phyloP scores from a whole-genome alignment of 1,140 invertebrate genomes.

The Rhyacophila brunnea region DNA sequence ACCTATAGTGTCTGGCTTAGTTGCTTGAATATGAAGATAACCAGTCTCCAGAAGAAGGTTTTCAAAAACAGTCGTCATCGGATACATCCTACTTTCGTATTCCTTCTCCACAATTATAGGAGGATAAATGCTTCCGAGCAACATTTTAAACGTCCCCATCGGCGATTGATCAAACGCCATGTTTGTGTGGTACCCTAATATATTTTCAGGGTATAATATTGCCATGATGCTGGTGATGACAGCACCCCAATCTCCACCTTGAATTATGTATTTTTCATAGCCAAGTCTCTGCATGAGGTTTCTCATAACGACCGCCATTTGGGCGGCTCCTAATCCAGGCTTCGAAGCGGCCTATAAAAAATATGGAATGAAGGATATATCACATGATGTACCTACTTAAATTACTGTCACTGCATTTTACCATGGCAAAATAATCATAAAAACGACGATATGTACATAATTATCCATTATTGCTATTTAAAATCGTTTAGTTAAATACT shows the following conservation, averaged over 20 bases:
- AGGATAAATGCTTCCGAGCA: constrained; percentile 40
- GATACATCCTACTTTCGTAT: constrained; percentile 57
- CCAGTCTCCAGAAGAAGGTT: constrained; percentile 60
- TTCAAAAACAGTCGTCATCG: constrained; percentile 45
- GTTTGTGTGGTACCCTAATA: constrained; percentile 47
- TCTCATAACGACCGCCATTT: constrained; percentile 59
- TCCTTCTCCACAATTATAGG: constrained; percentile 53
- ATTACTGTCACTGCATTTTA: neutral
- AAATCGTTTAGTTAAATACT: neutral
- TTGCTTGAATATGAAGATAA: constrained; percentile 72
- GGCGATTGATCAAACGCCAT: constrained; percentile 10
- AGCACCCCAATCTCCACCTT: constrained; percentile 76
- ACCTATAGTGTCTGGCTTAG: constrained; percentile 77
- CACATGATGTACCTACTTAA: neutral
- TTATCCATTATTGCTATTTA: neutral
- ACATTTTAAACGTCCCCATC: constrained; percentile 37
- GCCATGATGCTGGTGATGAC: constrained; percentile 57
- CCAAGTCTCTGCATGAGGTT: constrained; percentile 62
- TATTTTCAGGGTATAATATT: constrained; percentile 63
- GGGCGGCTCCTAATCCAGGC: constrained; percentile 53
- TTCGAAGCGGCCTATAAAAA: constrained; percentile 51
- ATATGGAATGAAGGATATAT: neutral
- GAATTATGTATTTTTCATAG: constrained; percentile 64
- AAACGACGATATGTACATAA: neutral
- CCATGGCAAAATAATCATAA: neutral